A percentile compares a stretch with the other conserved stretches of the same genome.
Conservation (phyloP, 2,888 invertebrate species). For the Pristionchus entomophagus region DNA sequence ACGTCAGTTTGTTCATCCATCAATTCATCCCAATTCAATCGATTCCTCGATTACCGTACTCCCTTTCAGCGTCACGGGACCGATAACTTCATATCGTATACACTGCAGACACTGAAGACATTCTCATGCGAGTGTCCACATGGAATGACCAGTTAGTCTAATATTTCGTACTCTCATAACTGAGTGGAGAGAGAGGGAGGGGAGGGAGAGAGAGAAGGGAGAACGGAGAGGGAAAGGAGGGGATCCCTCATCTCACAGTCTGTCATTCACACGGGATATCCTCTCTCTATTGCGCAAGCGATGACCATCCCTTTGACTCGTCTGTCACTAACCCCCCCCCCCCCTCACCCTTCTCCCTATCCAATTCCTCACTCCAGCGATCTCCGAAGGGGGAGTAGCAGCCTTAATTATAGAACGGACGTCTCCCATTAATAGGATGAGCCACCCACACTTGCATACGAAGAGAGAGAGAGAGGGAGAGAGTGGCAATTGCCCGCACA, state of each 20-base stretch:
- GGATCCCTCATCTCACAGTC: conserved; percentile 16
- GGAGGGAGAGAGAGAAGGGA: background rate
- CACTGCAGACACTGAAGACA: conserved; percentile 68
- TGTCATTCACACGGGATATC: conserved; percentile 46
- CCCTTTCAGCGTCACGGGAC: conserved; percentile 67
- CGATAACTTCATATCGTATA: conserved; percentile 71
- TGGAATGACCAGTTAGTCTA: conserved; percentile 71
- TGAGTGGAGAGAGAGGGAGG: background rate
- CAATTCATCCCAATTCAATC: no score
- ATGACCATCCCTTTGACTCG: conserved; percentile 8
- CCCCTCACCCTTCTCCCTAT: background rate
- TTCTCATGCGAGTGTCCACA: conserved; percentile 74
- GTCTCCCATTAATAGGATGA: conserved; percentile 37
- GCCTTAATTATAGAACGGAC: conserved; percentile 47
- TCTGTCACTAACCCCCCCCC: conserved; percentile 27
- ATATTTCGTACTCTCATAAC: background rate
- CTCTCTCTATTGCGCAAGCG: conserved; percentile 28
- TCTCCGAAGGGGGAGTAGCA: conserved; percentile 9
- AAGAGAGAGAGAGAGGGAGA: background rate
- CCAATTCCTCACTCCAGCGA: background rate
- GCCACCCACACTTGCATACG: background rate
- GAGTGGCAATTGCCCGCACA: background rate
- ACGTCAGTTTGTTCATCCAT: conserved; percentile 46
- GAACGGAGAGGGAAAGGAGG: conserved; percentile 4
- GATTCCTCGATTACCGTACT: background rate